Evolutionary conservation across 1,140 invertebrate species (phyloP), one percentile per base, ranked within the genome.

Genomic region (Phortica variegata): DNA sequence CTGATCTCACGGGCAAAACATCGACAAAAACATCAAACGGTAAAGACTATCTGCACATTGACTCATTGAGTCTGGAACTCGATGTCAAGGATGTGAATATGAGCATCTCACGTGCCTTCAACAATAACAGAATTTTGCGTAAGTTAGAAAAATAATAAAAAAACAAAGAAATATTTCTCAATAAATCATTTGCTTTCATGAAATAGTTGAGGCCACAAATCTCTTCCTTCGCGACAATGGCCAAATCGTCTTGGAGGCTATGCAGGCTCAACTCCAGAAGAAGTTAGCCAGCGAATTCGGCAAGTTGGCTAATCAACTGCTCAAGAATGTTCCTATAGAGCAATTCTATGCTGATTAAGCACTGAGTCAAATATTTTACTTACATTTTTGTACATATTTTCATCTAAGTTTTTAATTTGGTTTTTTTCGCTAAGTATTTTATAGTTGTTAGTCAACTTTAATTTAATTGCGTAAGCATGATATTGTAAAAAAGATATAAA

Each of bases 41-140:
- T 1, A 75, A 78, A 45, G 80, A 79, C 42, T 87, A 83, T 60
- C 60, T 87, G 21, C 80, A 84, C 53, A 81, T 87, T 5, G 85
- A 87, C 40, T 77, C 79, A 0, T 75, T 88, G 2, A 80, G 82
- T 40, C 70, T 87, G 3, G 81, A 85, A 9, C 65, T 88, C 2
- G 77, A 77, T 21, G 81, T 87, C 0, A 85, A 85, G 60, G 80
- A 84, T 43, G 81, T 84, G 4, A 74, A 79, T 9, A 86, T 87
- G 85, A 74, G 77, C 45, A 85, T 88, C 6, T 81, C 80, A 26
- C 85, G 83, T 52, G 81, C 85, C 34, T 86, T 83, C 58, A 87
- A 83, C 54, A 86, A 86, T 56, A 87, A 87, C 68, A 79, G 81
- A 49, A 85, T 88, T 59, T 73, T 88, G 31, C 83, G 86, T 87